Percentiles rank a stretch among this genome's conserved stretches.
These are phyloP conservation scores for Drosophila maculinotata DNA, from an alignment of 2,888 invertebrate species.

Conservation along the genomic window DNA sequence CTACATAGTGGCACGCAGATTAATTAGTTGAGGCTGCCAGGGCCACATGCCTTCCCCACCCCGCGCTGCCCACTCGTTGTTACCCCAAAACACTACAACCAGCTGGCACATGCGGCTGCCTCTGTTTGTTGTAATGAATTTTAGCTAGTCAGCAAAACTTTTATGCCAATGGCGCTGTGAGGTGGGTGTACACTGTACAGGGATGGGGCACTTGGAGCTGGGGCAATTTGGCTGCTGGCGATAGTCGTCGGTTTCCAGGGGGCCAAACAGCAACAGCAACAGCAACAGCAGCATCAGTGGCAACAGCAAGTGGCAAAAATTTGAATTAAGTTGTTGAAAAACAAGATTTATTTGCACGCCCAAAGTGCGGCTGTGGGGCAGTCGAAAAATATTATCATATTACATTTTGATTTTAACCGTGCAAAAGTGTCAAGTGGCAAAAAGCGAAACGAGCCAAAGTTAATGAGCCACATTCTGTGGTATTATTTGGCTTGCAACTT, in stretches of 20 bases:
- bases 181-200: slow-evolving; percentile 22
- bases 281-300: slow-evolving; percentile 9
- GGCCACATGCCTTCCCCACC: slow-evolving; percentile 31
- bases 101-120: slow-evolving; percentile 50
- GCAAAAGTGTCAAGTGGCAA: slow-evolving; percentile 24
- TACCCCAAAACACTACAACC: slow-evolving; percentile 12
- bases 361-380: slow-evolving; percentile 15
- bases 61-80: background rate
- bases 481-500: slow-evolving; percentile 71
- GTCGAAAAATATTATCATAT: slow-evolving; percentile 50
- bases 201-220: slow-evolving; percentile 11
- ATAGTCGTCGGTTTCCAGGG: slow-evolving; percentile 22
- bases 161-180: slow-evolving; percentile 65
- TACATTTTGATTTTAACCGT: slow-evolving; percentile 48
- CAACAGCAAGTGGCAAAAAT: slow-evolving; percentile 45
- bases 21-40: slow-evolving; percentile 81
- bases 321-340: slow-evolving; percentile 76
- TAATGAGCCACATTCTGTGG: slow-evolving; percentile 81
- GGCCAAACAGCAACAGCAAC: slow-evolving; percentile 2
- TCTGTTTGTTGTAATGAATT: slow-evolving; percentile 82
- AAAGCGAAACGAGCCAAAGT: slow-evolving; percentile 49
- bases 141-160: slow-evolving; percentile 83
- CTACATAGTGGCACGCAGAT: slow-evolving; percentile 71
- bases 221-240: slow-evolving; percentile 19
- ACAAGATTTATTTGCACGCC: slow-evolving; percentile 64